Evolutionary conservation across 2,888 invertebrate genomes (phyloP).

Genomic region (Tenthredo livida): DNA sequence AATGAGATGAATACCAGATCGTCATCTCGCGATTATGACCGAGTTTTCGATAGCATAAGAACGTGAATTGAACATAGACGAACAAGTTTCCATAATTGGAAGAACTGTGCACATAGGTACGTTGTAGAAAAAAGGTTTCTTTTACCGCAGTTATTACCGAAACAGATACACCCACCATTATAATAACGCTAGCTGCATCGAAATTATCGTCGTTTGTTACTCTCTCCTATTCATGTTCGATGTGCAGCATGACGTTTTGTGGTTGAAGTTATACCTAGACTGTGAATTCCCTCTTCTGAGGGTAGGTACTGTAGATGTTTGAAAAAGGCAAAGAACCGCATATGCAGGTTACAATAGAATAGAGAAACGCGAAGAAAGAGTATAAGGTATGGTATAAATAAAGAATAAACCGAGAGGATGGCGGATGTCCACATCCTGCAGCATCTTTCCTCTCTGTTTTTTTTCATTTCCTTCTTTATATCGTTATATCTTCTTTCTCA

Average conservation of each 20-base stretch:
- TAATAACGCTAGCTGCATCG: background rate
- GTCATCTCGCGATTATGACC: background rate
- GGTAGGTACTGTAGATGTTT: background rate
- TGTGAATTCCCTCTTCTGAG: background rate
- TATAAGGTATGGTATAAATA: background rate
- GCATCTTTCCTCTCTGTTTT: background rate
- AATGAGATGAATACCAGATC: slow-evolving; percentile 2
- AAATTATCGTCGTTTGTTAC: background rate
- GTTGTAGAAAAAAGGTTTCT: background rate
- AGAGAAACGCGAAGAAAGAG: background rate
- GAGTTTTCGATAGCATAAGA: background rate
- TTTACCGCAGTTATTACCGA: background rate
- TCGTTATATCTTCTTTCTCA: background rate
- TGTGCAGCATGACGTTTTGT: background rate
- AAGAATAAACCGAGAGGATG: slow-evolving; percentile 39
- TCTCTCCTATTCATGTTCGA: background rate
- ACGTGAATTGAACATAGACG: background rate
- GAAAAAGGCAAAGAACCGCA: slow-evolving; percentile 28
- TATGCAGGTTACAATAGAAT: slow-evolving; percentile 19
- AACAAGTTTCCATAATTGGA: background rate
- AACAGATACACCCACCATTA: background rate
- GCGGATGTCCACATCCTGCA: slow-evolving; percentile 51
- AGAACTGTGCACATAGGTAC: background rate
- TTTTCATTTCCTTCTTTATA: background rate
- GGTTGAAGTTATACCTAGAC: background rate